Percentiles rank a stretch among this genome's conserved stretches.
These are phyloP conservation scores for Toxotes chatareus DNA, from an alignment of 2,113 vertebrate genomes.

Conservation along the genomic window DNA sequence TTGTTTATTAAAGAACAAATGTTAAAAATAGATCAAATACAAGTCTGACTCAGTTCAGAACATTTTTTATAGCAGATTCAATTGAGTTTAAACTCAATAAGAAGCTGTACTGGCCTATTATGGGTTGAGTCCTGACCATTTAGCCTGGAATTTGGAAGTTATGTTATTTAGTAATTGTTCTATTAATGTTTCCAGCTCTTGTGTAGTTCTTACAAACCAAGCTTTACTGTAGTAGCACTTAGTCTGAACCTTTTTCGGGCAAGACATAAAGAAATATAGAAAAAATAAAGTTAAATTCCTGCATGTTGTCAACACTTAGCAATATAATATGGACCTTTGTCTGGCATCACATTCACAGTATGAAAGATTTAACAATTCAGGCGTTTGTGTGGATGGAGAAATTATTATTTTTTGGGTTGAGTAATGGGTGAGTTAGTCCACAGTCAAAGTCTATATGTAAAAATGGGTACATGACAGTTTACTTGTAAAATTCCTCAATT, in stretches of 20 bases:
- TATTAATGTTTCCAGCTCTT: neutral
- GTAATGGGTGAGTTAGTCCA: neutral
- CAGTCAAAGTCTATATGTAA: neutral
- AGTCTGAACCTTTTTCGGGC: too few species aligned
- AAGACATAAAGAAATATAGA: too few species aligned
- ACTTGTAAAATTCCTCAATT: neutral
- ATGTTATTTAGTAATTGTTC: neutral
- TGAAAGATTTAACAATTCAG: neutral
- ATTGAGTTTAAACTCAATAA: neutral
- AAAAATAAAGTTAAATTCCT: neutral
- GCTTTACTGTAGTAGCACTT: too few species aligned
- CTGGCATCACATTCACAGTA: neutral
- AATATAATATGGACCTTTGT: neutral
- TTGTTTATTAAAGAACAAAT: neutral
- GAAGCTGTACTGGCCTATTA: neutral
- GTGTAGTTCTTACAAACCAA: too few species aligned
- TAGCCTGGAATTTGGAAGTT: neutral
- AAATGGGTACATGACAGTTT: neutral
- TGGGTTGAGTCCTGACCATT: neutral
- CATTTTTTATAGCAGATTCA: neutral
- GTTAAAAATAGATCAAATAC: neutral
- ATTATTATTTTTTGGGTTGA: neutral
- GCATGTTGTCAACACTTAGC: neutral
- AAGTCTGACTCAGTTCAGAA: neutral
- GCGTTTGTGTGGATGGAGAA: too few species aligned